Evolutionary conservation across 2,888 invertebrate species (phyloP), one percentile per base, ranked within the genome.

Genomic region (Acanthoscelides obtectus): DNA sequence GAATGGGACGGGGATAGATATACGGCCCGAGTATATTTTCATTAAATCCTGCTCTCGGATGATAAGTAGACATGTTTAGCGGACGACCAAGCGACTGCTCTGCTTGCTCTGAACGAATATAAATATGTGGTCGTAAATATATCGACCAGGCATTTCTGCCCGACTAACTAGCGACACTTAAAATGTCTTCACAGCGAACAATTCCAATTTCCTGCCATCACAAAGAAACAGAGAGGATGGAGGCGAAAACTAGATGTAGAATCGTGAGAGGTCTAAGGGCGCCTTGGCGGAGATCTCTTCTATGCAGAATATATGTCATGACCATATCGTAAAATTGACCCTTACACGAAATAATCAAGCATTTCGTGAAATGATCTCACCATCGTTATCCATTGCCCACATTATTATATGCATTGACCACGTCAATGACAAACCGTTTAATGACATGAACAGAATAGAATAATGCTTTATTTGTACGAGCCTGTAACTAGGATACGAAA

Each of bases 131-230:
- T 45, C 45, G 45, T 45, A 45, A 45, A 45, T 45, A 45, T 45
- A 45, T 45, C 45, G 45, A 17, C 45, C 17, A 45, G 45, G 17
- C 45, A 45, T 84, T 83, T 80, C 81, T 76, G 74, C 70, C n/a
- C 82, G 81, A 81, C 85, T 84, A 84, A 84, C 85, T 82, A 83
- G 83, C 80, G 75, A 76, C 80, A 82, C 79, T 84, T 83, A 83
- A 83, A 77, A 77, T 79, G 82, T 85, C 84, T 77, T 79, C 85
- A 45, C 45, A 45, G 45, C 45, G 6, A 45, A 45, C 45, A 45
- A 45, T 45, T 45, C 45, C 45, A 45, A 45, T 45, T 45, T 45
- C 45, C 45, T 45, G 45, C 45, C 45, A 45, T 45, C 45, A 45
- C 45, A 45, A 45, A 45, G 45, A 12, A 45, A 45, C 45, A 45